phyloP scores from a whole-genome alignment of 2,797 vertebrate species.

The Lagocephalus sceleratus region DNA sequence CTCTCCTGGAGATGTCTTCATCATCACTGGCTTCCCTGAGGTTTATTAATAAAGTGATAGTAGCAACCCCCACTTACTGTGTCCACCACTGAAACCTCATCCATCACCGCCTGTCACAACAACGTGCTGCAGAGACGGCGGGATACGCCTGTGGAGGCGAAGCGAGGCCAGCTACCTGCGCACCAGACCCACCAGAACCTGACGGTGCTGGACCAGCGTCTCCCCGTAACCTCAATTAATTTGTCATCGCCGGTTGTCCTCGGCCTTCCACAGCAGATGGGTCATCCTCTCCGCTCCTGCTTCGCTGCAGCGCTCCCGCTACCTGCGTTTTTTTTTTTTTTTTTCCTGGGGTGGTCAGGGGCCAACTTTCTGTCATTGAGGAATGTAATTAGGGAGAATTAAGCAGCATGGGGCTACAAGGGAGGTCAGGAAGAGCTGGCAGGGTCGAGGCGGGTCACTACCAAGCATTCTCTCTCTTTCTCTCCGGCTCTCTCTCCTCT shows the following conservation, averaged over 20 bases:
- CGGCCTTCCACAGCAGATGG: slow-evolving; percentile 43
- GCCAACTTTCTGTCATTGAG: slow-evolving; percentile 92
- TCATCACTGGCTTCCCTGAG: slow-evolving; percentile 10
- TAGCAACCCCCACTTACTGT: slow-evolving; percentile 47
- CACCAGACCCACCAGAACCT: slow-evolving; percentile 22
- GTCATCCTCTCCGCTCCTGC: slow-evolving; percentile 42
- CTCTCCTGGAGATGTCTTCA: not conserved
- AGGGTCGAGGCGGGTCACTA: slow-evolving; percentile 81
- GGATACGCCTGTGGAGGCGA: slow-evolving; percentile 26
- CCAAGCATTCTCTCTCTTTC: slow-evolving; percentile 68
- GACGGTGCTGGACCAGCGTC: slow-evolving; percentile 32
- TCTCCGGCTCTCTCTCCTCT: slow-evolving; percentile 39
- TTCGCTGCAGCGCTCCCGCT: slow-evolving; percentile 32
- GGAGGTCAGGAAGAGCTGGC: slow-evolving; percentile 84
- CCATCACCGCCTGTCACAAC: slow-evolving; percentile 65
- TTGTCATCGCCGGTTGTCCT: slow-evolving; percentile 67
- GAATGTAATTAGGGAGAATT: slow-evolving; percentile 98
- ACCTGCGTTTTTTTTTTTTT: slow-evolving; percentile 58
- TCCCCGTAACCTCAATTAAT: slow-evolving; percentile 67
- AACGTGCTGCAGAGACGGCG: slow-evolving; percentile 40
- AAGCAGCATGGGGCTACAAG: slow-evolving; percentile 81
- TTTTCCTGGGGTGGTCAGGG: slow-evolving; percentile 63
- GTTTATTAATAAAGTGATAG: slow-evolving; percentile 28
- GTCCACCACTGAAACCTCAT: slow-evolving; percentile 53
- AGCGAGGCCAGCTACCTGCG: slow-evolving; percentile 39